Evolutionary conservation across 1,140 invertebrate species (phyloP).

Genomic region (Drosophila cardini): DNA sequence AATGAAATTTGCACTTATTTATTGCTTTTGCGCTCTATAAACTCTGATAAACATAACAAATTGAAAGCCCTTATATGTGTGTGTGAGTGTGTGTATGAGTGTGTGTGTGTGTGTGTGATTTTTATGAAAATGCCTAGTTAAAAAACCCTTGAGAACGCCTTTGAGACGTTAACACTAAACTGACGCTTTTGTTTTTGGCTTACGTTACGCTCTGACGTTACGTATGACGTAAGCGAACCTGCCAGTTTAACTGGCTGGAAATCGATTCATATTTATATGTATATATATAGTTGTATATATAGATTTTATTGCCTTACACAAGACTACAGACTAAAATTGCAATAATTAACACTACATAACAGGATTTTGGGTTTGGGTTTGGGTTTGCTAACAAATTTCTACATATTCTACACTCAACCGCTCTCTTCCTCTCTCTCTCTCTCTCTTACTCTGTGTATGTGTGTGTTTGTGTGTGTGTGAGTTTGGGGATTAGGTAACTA

Average conservation of each 20-base stretch:
- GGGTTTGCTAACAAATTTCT: constrained; percentile 35
- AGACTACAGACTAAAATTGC: constrained; percentile 72
- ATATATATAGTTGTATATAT: too few species aligned
- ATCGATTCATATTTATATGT: constrained; percentile 43
- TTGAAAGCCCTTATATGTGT: constrained; percentile 72
- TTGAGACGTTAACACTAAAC: constrained; percentile 61
- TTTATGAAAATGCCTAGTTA: constrained; percentile 51
- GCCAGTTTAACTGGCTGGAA: constrained; percentile 75
- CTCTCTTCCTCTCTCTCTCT: not conserved
- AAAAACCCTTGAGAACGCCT: constrained; percentile 52
- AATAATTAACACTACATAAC: constrained; percentile 79
- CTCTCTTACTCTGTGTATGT: constrained; percentile 10
- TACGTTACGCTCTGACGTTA: constrained; percentile 24
- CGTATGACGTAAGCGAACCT: constrained; percentile 35
- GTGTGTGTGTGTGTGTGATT: constrained; percentile 21
- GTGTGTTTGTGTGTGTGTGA: constrained; percentile 15
- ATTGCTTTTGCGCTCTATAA: constrained; percentile 58
- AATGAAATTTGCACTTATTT: constrained; percentile 57
- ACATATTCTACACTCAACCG: constrained; percentile 11
- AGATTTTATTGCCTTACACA: constrained; percentile 44
- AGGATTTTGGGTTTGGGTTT: constrained; percentile 64
- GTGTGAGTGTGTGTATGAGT: constrained; percentile 21
- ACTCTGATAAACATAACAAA: constrained; percentile 84
- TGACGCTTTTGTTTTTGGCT: constrained; percentile 36
- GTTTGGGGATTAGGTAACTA: constrained; percentile 76